Base-by-base conservation (phyloP, 2,888 invertebrate genomes). In the Drosophila paranaensis region DNA sequence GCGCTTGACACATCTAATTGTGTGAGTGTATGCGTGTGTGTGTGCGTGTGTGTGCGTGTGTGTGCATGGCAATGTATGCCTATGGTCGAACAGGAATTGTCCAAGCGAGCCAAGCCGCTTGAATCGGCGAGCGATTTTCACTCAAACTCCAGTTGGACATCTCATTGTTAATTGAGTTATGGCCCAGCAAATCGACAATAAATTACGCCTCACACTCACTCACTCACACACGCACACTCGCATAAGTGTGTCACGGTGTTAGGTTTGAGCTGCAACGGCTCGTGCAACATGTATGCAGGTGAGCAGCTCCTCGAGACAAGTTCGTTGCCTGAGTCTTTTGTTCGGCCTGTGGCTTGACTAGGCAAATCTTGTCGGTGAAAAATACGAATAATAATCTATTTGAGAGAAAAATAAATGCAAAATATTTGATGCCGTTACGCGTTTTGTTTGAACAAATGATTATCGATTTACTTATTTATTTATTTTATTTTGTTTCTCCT, bases 241-340 rank as follows among this genome's bases (percentile, higher is more conserved):
- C 35, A 48, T 60, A 81, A 81, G 57, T 85, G 71, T 85, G 90
- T 77, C 86, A 85, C 51, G 82, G 62, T 79, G 86, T 62, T 66
- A 45, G 35, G 81, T 71, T 79, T 54, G 57, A 80, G 71, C 50
- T 69, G 81, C 69, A 30, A 9, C 43, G 25, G 56, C 25, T 58
- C 66, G 46, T 66, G 70, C 56, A 89, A 80, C 85, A 71, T 88
- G 85, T 82, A 50, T 27, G 77, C 20, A 6, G 14, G n/a, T 40
- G 51, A 10, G 33, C 30, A 3, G 55, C 55, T 55, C 37, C 63
- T 53, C 55, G 61, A 30, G 62, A 50, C 88, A 58, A 82, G 89
- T 88, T 91, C 65, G 86, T 72, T 71, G 82, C 71, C 71, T 76
- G 69, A 90, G 82, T 90, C 90, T 89, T 91, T 90, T 71, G 91